phyloP scores from a whole-genome alignment of 2,113 vertebrate species.

The Phylloscopus trochilus region DNA sequence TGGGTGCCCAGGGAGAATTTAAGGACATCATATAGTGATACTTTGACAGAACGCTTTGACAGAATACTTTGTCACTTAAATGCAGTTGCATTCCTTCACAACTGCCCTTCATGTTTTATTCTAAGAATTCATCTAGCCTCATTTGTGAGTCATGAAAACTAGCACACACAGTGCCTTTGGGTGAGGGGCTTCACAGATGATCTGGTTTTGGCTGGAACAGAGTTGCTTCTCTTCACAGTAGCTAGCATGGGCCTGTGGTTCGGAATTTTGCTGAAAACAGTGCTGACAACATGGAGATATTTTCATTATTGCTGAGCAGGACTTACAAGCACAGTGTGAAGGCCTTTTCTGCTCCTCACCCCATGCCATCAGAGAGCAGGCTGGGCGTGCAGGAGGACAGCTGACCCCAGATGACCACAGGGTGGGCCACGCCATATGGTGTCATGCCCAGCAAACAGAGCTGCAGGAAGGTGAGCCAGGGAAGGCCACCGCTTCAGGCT shows the following conservation, averaged over 20 bases:
- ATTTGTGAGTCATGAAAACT: not conserved
- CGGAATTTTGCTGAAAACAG: not conserved
- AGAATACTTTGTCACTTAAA: not conserved
- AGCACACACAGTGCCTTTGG: not conserved
- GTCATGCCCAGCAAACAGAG: not conserved
- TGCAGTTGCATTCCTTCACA: not conserved
- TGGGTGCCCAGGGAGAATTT: not conserved
- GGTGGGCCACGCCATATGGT: not conserved
- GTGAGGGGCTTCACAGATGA: not conserved
- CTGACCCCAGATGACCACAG: not conserved
- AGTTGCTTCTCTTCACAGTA: not conserved
- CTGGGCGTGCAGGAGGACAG: not conserved
- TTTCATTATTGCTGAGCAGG: not conserved
- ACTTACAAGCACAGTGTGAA: not conserved
- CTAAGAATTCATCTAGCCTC: not conserved
- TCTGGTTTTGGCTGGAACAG: not conserved
- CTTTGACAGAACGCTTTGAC: not conserved
- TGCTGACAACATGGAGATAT: not conserved
- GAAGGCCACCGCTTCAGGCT: accelerated
- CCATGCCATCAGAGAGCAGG: not conserved
- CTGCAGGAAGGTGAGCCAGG: not conserved
- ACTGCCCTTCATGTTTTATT: not conserved
- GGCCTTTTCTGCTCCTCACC: not conserved
- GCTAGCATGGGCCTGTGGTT: not conserved
- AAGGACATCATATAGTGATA: not conserved